phyloP scores from a whole-genome alignment of 2,113 vertebrate genomes.

The Bucco capensis region DNA sequence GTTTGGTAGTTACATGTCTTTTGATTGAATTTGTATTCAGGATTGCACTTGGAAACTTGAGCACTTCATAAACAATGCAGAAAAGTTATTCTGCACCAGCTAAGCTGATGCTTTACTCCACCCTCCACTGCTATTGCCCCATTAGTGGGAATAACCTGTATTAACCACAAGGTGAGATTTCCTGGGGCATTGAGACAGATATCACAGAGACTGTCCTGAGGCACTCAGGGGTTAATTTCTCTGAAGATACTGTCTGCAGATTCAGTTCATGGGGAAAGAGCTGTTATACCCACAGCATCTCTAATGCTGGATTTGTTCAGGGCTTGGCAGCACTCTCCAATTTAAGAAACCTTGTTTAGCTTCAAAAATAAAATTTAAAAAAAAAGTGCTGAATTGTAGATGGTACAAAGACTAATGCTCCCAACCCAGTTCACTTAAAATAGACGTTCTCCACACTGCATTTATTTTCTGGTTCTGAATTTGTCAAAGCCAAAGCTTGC shows the following conservation, averaged over 20 bases:
- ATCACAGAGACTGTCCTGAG: background rate
- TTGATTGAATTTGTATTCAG: background rate
- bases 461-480: background rate
- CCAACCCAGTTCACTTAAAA: background rate
- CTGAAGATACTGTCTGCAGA: background rate
- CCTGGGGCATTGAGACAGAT: background rate
- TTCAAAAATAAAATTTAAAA: background rate
- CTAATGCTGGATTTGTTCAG: constrained; percentile 20
- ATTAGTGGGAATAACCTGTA: background rate
- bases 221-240: background rate
- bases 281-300: constrained; percentile 13
- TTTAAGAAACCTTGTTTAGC: constrained; percentile 21
- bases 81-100: background rate
- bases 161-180: background rate
- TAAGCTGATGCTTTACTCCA: background rate
- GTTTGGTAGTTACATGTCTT: background rate
- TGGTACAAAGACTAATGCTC: background rate
- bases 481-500: background rate
- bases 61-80: background rate
- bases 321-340: constrained; percentile 23
- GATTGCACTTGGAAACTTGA: background rate
- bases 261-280: background rate
- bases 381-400: background rate
- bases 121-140: background rate
- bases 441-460: background rate